Base-by-base conservation (phyloP, 2,797 vertebrate genomes). In the Carduelis carduelis region DNA sequence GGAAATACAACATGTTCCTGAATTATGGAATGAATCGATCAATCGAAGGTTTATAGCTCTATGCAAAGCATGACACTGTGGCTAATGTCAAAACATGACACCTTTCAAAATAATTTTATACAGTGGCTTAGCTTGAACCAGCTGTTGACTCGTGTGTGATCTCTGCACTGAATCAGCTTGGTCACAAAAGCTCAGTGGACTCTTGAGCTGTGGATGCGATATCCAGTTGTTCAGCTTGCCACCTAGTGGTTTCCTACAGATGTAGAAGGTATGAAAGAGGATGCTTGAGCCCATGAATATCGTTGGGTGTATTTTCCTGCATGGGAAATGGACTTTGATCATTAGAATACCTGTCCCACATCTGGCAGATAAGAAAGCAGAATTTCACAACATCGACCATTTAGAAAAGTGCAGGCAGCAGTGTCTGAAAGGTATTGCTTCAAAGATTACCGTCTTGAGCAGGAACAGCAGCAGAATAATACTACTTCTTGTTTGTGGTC, bases 231-330 rank as follows among this genome's bases (percentile, higher is more conserved):
- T 47, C 89, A 80, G 90, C 46, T 92, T 90, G 96, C 92, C 94
- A 95, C 68, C 95, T 96, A 93, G 78, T 69, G 96, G 95, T 32
- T 83, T 61, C 46, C 60, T 71, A 30, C 53, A 32, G 37, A 17
- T 37, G 64, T 5, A 52, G 59, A 56, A 61, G 32, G 34, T 20
- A 30, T 2, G 34, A 69, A 69, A 63, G 39, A 72, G 34, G 59
- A 79, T 66, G 66, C 41, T 37, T 26, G 18, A 61, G 61, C 47
- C 52, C 37, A 14, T 16, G 20, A 76, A 90, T 32, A 70, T 53
- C 5, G 50, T 71, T 43, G 14, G 5, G 11, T 89, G 6, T 34
- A 60, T 80, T 69, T 83, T 77, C 59, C 70, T 65, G 34, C 14
- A 47, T 37, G 34, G 55, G 74, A 81, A 85, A 90, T 41, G 43